Evolutionary conservation across 1,140 invertebrate species (phyloP).

Genomic region (Scaptomyza hsui): DNA sequence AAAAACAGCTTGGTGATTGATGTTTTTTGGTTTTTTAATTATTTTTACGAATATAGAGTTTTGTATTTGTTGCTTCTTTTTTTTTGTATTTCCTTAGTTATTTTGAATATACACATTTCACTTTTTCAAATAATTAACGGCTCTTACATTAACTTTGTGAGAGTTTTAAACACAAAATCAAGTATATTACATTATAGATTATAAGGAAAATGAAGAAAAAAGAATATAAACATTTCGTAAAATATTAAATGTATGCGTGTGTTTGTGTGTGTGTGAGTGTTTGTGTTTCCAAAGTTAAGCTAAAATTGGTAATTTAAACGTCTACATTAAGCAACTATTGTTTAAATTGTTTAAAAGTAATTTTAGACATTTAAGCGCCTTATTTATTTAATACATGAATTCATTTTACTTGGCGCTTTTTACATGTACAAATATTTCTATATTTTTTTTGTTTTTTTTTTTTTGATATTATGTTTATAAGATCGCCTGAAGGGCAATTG

Average conservation of each 20-base stretch:
- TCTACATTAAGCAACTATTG: constrained; percentile 58
- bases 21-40: constrained; percentile 44
- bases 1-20: constrained; percentile 36
- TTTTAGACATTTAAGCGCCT: constrained; percentile 66
- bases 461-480: constrained; percentile 7
- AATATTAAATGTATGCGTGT: constrained; percentile 19
- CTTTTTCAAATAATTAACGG: constrained; percentile 62
- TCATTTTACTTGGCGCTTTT: constrained; percentile 20
- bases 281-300: constrained; percentile 27
- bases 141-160: constrained; percentile 52
- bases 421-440: constrained; percentile 3
- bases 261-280: constrained; percentile 11
- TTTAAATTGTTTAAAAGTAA: constrained; percentile 39
- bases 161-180: constrained; percentile 38
- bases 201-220: constrained; percentile 38
- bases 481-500: constrained; percentile 4
- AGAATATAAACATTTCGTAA: constrained; percentile 52
- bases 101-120: constrained; percentile 62
- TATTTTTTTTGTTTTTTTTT: background rate
- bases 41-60: constrained; percentile 75
- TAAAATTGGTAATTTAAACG: constrained; percentile 41
- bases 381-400: constrained; percentile 71
- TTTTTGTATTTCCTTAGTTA: constrained; percentile 61
- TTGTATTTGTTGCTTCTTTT: constrained; percentile 46
- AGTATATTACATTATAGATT: constrained; percentile 16